Percentiles rank a stretch among this genome's conserved stretches.
Conservation (phyloP, 1,140 invertebrate genomes). For the Helicoverpa armigera region DNA sequence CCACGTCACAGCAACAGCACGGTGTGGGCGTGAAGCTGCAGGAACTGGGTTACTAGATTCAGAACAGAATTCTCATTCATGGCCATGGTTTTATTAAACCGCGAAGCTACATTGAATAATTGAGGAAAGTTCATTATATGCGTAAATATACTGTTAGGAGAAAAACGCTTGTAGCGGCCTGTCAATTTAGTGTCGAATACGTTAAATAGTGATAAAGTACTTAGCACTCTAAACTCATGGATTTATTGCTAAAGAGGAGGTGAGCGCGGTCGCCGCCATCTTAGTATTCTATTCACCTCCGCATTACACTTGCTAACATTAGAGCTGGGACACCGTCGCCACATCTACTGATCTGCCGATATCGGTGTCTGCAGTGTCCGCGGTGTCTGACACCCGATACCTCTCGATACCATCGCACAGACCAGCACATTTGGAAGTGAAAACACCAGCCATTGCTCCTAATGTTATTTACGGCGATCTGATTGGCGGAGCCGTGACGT, state of each 20-base stretch:
- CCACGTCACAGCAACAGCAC: background rate
- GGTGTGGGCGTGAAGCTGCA: too few relatives aligned
- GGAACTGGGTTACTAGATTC: too few relatives aligned
- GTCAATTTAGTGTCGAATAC: too few relatives aligned
- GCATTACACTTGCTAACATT: conserved; percentile 15
- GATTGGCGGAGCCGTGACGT: conserved; percentile 30
- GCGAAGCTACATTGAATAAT: too few relatives aligned
- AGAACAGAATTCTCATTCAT: too few relatives aligned
- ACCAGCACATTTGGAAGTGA: conserved; percentile 31
- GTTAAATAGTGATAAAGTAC: too few relatives aligned
- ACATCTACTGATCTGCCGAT: conserved; percentile 17
- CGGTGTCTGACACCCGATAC: conserved; percentile 19
- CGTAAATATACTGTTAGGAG: too few relatives aligned
- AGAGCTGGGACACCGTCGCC: background rate
- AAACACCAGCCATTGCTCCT: conserved; percentile 22
- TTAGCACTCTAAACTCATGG: too few relatives aligned
- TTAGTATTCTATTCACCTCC: conserved; percentile 9
- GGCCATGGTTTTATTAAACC: too few relatives aligned
- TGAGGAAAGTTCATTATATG: too few relatives aligned
- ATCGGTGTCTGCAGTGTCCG: background rate
- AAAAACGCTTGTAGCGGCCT: too few relatives aligned
- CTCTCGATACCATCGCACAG: conserved; percentile 15
- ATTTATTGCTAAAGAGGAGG: background rate
- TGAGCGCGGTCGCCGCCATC: background rate
- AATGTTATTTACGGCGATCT: conserved; percentile 45